Conservation (phyloP, 1,140 invertebrate species). For the Macrocentrus cingulum region DNA sequence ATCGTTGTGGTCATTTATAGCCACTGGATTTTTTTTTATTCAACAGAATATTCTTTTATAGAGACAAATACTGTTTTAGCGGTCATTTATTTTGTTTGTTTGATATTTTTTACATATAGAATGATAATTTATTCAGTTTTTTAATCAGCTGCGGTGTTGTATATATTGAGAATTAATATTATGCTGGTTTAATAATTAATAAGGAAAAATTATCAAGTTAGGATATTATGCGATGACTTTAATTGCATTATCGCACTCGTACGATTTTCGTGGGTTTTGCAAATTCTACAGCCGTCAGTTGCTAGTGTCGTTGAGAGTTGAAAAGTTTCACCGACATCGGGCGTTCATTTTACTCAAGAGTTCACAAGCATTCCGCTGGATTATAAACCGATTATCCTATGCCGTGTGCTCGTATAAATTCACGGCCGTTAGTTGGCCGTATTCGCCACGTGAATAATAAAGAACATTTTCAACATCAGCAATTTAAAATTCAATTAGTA, state of each 20-base stretch:
- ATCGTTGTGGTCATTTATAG: conserved; percentile 27
- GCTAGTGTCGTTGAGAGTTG: neutral
- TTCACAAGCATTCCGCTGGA: neutral
- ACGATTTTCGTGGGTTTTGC: neutral
- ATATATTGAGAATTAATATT: too few relatives aligned
- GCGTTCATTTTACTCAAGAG: neutral
- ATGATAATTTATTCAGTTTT: too few relatives aligned
- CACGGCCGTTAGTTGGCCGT: neutral
- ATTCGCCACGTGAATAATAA: conserved; percentile 10
- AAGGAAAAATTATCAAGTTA: too few relatives aligned
- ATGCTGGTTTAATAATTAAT: too few relatives aligned
- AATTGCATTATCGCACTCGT: too few relatives aligned
- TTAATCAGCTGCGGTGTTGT: too few relatives aligned
- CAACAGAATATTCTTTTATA: neutral
- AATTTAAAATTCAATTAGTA: neutral
- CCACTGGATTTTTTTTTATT: conserved; percentile 1
- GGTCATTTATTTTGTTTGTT: neutral
- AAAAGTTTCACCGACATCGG: neutral
- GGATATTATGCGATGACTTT: too few relatives aligned
- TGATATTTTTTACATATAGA: neutral
- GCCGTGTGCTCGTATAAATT: conserved; percentile 15
- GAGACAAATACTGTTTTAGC: neutral
- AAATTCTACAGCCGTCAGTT: neutral
- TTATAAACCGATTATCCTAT: conserved; percentile 23
- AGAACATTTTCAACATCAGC: neutral